Base-by-base conservation (phyloP, 1,140 invertebrate species). In the Drosophila obscura region DNA sequence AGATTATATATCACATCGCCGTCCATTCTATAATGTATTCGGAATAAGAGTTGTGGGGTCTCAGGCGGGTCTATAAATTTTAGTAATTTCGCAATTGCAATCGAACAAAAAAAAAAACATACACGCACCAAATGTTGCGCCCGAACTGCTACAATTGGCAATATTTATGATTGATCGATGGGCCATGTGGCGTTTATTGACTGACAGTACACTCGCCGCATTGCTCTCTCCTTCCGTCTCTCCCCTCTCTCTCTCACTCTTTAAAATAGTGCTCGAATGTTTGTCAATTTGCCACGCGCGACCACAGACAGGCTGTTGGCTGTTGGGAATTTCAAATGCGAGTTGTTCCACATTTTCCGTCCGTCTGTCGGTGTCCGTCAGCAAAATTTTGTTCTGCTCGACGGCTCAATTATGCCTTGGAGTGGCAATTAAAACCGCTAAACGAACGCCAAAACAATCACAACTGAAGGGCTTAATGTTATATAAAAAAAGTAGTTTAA, bases 121-220 rank as follows among this genome's bases (percentile, higher is more conserved):
- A 31, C 31, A 31, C 6, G 26, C 28, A 53, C 51, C 35, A 57
- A 68, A 69, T 64, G 44, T 58, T 43, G 24, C 69, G 62, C 66
- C 49, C 63, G 45, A 13, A 46, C 49, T 48, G 46, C 53, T 62
- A 64, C 69, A 60, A 61, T 62, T 59, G 41, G 7, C 56, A 65
- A 63, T 68, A 73, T 73, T 50, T 59, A 66, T 75, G 53, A 75
- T 83, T 87, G 82, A 87, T 87, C 77, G 73, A 65, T 50, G 62
- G 59, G 35, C 61, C 66, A 69, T 59, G 55, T 13, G 44, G 44
- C 78, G 71, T 79, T 87, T 65, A 87, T 82, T 68, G 76, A 82
- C 82, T 82, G 82, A 66, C 78, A 64, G 60, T 13, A 39, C 35
- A 39, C 2, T 39, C 11, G 4, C 35, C 35, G 35, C 11, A 2